Conservation (phyloP, 2,113 vertebrate species). For the Ammodramus savannarum region DNA sequence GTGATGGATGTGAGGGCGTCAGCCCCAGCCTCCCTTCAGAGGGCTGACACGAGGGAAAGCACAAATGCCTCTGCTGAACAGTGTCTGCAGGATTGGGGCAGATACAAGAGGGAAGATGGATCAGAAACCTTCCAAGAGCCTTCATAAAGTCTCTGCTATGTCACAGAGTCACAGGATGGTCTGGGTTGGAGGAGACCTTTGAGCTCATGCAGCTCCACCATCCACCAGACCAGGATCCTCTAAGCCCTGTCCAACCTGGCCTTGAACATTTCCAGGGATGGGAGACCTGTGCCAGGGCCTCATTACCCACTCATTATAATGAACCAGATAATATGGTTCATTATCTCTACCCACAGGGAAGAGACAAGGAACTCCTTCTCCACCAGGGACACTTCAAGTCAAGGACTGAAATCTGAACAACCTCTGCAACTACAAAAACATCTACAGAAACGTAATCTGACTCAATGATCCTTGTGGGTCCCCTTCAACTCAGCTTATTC, state of each 20-base stretch:
- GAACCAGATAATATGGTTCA: too few species aligned
- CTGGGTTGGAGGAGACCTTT: not conserved
- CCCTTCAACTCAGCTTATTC: not conserved
- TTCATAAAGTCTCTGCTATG: not conserved
- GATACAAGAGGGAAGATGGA: not conserved
- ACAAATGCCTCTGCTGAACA: accelerated
- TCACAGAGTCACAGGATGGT: not conserved
- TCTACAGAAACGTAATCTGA: not conserved
- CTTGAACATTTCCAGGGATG: not conserved
- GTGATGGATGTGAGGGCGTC: not conserved
- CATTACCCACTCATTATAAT: too few species aligned
- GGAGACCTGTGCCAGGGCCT: not conserved
- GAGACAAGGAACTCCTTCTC: not conserved
- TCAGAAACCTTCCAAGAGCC: not conserved
- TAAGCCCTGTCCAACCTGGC: not conserved
- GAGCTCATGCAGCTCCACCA: not conserved
- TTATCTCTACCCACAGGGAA: too few species aligned
- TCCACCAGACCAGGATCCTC: not conserved
- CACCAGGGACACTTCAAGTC: accelerated
- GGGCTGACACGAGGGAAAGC: not conserved
- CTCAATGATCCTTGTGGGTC: not conserved
- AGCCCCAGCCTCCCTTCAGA: not conserved
- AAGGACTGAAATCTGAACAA: not conserved
- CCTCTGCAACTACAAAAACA: not conserved
- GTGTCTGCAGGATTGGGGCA: not conserved